Base-by-base conservation (phyloP, 2,113 vertebrate species). In the Chloropsis cyanopogon region DNA sequence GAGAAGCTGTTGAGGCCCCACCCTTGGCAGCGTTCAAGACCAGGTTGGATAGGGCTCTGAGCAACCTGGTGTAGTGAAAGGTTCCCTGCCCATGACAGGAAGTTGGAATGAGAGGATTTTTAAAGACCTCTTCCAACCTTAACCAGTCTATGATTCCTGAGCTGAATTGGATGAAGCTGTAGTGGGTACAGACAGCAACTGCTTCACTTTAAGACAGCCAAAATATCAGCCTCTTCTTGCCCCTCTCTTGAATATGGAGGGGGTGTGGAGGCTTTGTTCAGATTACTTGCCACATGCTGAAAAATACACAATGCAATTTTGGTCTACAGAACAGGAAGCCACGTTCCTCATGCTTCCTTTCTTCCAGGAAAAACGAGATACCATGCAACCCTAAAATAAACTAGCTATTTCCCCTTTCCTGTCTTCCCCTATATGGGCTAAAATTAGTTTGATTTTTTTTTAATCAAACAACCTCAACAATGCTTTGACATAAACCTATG, bases 311-410 rank as follows among this genome's bases (percentile, higher is more conserved):
- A 25, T 7, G 15, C 79, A 70, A n/a, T 86, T 81, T 85, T 64
- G 61, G 57, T 92, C 28, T 87, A 41, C 64, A 90, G 93, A 50
- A 93, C 82, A 94, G 92, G 93, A 95, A 97, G 68, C n/a, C 84
- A 82, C 28, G 59, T 86, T 93, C 82, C 64, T 91, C 87, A 78
- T 66, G 33, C 52, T 88, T 95, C 85, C 85, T 82, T 83, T 92
- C 87, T 93, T 94, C 84, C 82, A 93, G 54, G 92, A 96, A 91
- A 88, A 93, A 29, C 2, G 33, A 95, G 82, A 63, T 59, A 90
- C 9, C 69, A 14, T 23, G 35, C 37, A 85, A 46, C 26, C 15
- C 44, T 69, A 65, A 94, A 94, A 87, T 41, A 88, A 88, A 73
- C 66, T 20, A 39, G 29, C 41, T 81, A 37, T 60, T 76, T 91